A percentile compares a stretch with the other conserved stretches of the same genome.
Conservation (phyloP, 2,888 invertebrate genomes). For the Hemithea aestivaria region DNA sequence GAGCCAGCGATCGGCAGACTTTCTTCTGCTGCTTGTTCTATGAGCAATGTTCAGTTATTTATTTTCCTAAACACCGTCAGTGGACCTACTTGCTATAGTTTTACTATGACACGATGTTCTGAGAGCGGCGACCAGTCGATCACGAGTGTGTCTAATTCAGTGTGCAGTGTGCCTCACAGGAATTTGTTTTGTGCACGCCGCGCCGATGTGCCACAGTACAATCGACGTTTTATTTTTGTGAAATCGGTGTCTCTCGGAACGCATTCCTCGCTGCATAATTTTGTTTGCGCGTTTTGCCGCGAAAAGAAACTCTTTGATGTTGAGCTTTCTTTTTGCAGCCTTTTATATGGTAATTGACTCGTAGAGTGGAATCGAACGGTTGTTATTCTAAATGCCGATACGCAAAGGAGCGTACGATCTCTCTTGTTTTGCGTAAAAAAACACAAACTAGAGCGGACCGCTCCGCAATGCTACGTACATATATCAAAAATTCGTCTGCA, state of each 20-base stretch:
- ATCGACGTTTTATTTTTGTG: constrained; percentile 69
- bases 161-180: constrained; percentile 66
- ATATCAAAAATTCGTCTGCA: too few relatives aligned
- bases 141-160: constrained; percentile 74
- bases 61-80: too few relatives aligned
- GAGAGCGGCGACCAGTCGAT: constrained; percentile 49
- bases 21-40: too few relatives aligned
- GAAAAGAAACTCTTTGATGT: constrained; percentile 53
- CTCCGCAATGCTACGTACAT: too few relatives aligned
- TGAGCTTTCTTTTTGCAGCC: constrained; percentile 25
- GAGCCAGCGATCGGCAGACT: too few relatives aligned
- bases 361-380: constrained; percentile 25
- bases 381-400: constrained; percentile 22
- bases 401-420: constrained; percentile 28
- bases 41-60: too few relatives aligned
- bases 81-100: too few relatives aligned
- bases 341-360: constrained; percentile 22
- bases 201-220: constrained; percentile 41
- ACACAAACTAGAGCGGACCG: too few relatives aligned
- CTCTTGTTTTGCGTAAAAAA: too few relatives aligned
- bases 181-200: constrained; percentile 70
- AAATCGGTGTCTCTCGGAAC: constrained; percentile 56
- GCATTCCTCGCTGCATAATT: constrained; percentile 57
- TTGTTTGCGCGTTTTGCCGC: constrained; percentile 54
- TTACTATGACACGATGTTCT: too few relatives aligned